These are phyloP conservation scores for Choreutis nemorana DNA, from an alignment of 2,888 invertebrate genomes.

Conservation along the genomic window DNA sequence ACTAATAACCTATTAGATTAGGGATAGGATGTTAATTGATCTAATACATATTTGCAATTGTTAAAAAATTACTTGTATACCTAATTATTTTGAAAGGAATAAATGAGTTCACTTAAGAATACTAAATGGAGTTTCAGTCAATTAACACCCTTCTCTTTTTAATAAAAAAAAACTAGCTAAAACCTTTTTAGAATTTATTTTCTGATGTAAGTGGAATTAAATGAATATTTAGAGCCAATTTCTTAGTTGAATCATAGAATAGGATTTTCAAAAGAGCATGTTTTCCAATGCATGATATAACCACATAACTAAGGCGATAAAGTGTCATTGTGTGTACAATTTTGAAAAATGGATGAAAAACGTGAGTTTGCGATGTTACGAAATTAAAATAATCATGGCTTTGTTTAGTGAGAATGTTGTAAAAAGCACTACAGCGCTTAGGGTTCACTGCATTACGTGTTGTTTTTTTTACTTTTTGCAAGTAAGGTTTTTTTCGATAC, in stretches of 20 bases:
- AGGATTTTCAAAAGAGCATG: no score
- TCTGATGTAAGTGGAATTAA: no score
- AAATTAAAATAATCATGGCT: conserved; percentile 3
- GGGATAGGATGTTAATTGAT: conserved; percentile 64
- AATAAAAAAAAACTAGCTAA: no score
- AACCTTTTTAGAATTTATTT: no score
- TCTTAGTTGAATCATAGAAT: no score
- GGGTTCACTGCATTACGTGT: not conserved
- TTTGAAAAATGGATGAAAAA: not conserved
- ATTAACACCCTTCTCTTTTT: conserved; percentile 61
- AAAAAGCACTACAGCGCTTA: conserved; percentile 1
- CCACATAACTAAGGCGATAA: no score
- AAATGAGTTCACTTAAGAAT: conserved; percentile 56
- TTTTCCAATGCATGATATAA: no score
- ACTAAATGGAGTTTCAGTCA: conserved; percentile 64
- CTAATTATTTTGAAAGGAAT: conserved; percentile 58
- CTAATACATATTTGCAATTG: conserved; percentile 43
- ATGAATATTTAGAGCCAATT: no score
- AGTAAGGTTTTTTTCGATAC: conserved; percentile 33
- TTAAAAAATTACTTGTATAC: conserved; percentile 49
- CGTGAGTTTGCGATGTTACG: conserved; percentile 7
- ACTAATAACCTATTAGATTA: conserved; percentile 41
- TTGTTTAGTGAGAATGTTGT: no score
- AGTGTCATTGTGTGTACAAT: no score
- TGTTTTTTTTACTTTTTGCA: conserved; percentile 14